Evolutionary conservation across 2,113 vertebrate genomes (phyloP), one percentile per base, ranked within the genome.

Genomic region (Acanthochromis polyacanthus): DNA sequence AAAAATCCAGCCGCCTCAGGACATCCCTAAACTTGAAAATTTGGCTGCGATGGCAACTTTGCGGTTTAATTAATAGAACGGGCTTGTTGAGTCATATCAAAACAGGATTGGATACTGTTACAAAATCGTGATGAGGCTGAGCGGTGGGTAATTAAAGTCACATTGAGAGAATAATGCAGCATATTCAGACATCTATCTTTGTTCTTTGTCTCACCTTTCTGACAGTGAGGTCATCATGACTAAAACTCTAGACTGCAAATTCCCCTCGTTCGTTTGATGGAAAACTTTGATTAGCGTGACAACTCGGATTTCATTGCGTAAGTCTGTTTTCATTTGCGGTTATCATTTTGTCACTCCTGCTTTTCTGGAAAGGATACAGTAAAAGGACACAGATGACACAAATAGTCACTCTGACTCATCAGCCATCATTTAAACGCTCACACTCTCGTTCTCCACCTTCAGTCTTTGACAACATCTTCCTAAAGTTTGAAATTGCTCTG

Each of bases 21-120:
- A 88, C 83, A 79, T 88, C 86, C 73, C 67, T 66, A 69, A 75
- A 86, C 69, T 81, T 78, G 71, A 80, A 86, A 65, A 79, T 83
- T 71, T 89, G 88, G 80, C 89, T 85, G 62, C 16, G 57, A 81
- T 81, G 77, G 87, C 83, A 88, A 90, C 81, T 91, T 88, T 81
- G 62, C 66, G 77, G 76, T 55, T 85, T 85, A 88, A 92, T 91
- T 89, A 90, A 85, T 75, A 75, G 65, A 85, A 78, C 22, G 72
- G 57, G 71, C 69, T 85, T 83, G 56, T 77, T 20, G 38, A 80
- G 71, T 88, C 71, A 55, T 69, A 83, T 86, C 56, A 71, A 89
- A 91, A 82, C 71, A 89, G 80, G 58, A 75, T 56, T 51, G 61
- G 81, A 81, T 66, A 52, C 38, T 60, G 46, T 71, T 77, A 71